A percentile compares a stretch with the other conserved stretches of the same genome.
Conservation (phyloP, 2,888 invertebrate species). For the Cryptus armator region DNA sequence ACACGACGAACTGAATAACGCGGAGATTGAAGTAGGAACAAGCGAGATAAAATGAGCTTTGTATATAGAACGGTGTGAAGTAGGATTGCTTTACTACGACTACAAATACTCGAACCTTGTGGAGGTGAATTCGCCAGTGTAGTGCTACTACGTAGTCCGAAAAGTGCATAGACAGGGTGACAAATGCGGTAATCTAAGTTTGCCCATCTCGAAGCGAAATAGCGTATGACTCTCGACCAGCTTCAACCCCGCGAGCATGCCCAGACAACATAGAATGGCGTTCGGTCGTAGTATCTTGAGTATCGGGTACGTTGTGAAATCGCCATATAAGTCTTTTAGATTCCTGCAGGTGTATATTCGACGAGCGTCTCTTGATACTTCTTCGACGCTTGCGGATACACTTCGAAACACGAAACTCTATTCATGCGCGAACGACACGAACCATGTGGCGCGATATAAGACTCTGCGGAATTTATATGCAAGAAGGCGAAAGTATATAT, state of each 20-base stretch:
- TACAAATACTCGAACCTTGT: conserved; percentile 53
- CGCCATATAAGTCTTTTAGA: conserved; percentile 45
- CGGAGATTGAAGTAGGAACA: neutral
- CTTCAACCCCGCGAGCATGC: conserved; percentile 32
- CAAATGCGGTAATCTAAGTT: conserved; percentile 80
- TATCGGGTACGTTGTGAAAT: conserved; percentile 54
- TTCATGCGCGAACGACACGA: neutral
- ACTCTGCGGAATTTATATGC: neutral
- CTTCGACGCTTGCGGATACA: neutral
- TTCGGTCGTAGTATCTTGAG: conserved; percentile 28
- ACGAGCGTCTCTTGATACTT: neutral
- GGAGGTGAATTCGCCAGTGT: conserved; percentile 23
- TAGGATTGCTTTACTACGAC: neutral
- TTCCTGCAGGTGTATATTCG: neutral
- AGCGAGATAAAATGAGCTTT: neutral
- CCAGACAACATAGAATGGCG: conserved; percentile 45
- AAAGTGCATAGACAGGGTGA: conserved; percentile 66
- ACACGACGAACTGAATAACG: neutral
- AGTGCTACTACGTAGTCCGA: conserved; percentile 29
- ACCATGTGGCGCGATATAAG: neutral
- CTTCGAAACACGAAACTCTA: conserved; percentile 8
- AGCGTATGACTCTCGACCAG: conserved; percentile 63
- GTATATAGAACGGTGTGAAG: neutral
- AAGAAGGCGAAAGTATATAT: neutral
- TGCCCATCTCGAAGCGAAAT: conserved; percentile 74